Evolutionary conservation across 1,140 invertebrate species (phyloP), one percentile per base, ranked within the genome.

Genomic region (Nephila pilipes): DNA sequence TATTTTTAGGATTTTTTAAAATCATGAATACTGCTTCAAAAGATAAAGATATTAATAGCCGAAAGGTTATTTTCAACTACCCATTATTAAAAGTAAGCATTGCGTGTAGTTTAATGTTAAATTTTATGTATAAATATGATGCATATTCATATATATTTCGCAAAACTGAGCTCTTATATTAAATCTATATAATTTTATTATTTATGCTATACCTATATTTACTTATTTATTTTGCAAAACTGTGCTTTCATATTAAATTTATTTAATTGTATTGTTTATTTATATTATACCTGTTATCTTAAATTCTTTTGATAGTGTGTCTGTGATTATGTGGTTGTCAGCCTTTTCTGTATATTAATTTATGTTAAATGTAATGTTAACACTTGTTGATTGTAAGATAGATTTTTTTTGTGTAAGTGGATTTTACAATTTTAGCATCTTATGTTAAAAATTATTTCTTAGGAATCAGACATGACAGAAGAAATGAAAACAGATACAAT

Each of bases 401-500:
- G n/a, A n/a, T n/a, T n/a, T n/a, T 14, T 0, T 60, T 0, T 60
- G 20, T 60, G 16, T 14, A 18, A 1, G 20, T 60, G 22, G 18
- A 18, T 60, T 22, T 60, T 20, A 4, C 14, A 58, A 58, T 58
- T 58, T 58, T 22, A 16, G 18, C 46, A 22, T 81, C 38, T 54
- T 38, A 81, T 20, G 18, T 2, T 25, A 81, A 46, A 20, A 54
- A 1, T n/a, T 81, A 2, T 81, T 81, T 54, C 75, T 12, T 32
- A 93, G 91, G 85, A 87, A 38, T 93, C 87, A 1, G 93, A 93
- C 25, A 93, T 93, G 93, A 36, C 85, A 55, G 93, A 93, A 83
- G 93, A 93, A 93, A 93, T 93, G 93, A 93, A 85, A 60, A 55
- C 60, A 4, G 93, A 93, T 57, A 93, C 93, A 36, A 90, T 93